These are phyloP conservation scores for Centropus unirufus DNA, from an alignment of 2,113 vertebrate species.

Conservation along the genomic window DNA sequence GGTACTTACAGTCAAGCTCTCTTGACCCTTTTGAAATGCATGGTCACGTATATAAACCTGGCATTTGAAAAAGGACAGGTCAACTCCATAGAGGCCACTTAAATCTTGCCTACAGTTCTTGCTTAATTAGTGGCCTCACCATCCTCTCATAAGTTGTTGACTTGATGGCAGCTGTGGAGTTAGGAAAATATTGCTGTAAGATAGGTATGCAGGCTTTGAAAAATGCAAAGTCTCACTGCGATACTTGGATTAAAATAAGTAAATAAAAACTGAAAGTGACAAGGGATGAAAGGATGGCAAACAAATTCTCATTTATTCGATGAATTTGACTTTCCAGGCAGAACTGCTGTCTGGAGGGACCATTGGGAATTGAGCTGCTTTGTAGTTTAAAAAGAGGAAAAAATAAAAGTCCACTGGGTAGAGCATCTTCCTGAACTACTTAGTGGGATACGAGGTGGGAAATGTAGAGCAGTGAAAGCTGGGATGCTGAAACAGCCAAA, in stretches of 20 bases:
- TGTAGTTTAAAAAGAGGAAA: background rate
- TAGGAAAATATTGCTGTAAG: background rate
- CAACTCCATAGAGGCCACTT: background rate
- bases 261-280: background rate
- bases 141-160: background rate
- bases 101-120: background rate
- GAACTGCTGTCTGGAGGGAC: background rate
- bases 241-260: no score
- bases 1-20: constrained; percentile 28
- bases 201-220: background rate
- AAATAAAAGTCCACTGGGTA: background rate
- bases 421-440: background rate
- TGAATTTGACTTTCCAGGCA: background rate
- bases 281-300: background rate
- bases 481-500: background rate
- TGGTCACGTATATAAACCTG: constrained; percentile 12
- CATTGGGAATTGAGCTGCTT: background rate
- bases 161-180: background rate
- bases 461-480: background rate
- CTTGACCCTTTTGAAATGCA: constrained; percentile 53
- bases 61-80: constrained; percentile 39
- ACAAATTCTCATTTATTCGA: background rate
- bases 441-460: background rate
- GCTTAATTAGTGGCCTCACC: constrained; percentile 1
- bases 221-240: background rate